Conservation (phyloP, 2,888 invertebrate species). For the Eupithecia centaureata region DNA sequence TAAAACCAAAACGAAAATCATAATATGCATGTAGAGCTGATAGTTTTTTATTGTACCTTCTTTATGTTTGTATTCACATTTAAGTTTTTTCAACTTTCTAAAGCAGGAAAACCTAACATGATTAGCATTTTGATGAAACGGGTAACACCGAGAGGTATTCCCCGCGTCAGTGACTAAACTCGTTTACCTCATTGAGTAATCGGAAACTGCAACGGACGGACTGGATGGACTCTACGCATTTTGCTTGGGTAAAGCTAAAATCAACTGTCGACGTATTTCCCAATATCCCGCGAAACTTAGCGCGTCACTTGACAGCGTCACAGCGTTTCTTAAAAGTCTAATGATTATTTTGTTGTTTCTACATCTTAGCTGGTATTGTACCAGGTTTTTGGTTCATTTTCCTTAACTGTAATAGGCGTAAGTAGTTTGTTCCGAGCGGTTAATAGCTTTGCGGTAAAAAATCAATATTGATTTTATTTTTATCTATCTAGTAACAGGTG, state of each 20-base stretch:
- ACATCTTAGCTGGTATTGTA: neutral
- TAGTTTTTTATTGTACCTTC: no score
- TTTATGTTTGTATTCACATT: neutral
- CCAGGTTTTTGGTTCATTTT: no score
- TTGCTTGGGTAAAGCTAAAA: neutral
- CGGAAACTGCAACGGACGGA: slow-evolving; percentile 4
- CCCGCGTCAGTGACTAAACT: slow-evolving; percentile 17
- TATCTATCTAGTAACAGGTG: neutral
- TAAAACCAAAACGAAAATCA: no score
- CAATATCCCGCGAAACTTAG: neutral
- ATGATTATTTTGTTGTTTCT: neutral
- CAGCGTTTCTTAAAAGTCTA: neutral
- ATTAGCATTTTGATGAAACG: neutral
- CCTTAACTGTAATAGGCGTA: neutral
- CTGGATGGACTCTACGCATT: neutral
- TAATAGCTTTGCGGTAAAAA: neutral
- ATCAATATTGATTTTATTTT: neutral
- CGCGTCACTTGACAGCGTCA: neutral
- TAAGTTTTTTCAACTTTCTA: neutral
- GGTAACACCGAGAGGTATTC: slow-evolving; percentile 20
- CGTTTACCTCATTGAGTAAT: slow-evolving; percentile 21
- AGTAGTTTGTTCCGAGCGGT: neutral
- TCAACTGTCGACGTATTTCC: neutral
- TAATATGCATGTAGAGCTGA: no score
- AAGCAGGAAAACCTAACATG: neutral